A percentile compares a stretch with the other conserved stretches of the same genome.
phyloP scores from a whole-genome alignment of 1,140 invertebrate species.

The Drosophila varians region DNA sequence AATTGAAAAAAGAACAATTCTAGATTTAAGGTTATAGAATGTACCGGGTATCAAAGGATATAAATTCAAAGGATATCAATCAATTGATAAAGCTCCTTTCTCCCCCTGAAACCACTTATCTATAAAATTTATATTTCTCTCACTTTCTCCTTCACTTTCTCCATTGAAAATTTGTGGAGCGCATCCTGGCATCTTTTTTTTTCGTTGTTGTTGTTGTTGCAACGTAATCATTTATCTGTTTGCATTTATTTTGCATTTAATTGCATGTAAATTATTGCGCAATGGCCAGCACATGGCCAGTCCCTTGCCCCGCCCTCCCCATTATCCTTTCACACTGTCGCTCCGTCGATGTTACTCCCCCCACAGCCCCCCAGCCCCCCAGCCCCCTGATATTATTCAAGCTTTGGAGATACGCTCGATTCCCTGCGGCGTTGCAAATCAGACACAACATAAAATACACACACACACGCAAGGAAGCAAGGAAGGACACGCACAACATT shows the following conservation, averaged over 20 bases:
- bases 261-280: constrained; percentile 76
- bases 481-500: not conserved
- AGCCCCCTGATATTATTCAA: not conserved
- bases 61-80: too few species aligned
- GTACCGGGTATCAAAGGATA: too few species aligned
- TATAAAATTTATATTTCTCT: too few species aligned
- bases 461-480: not conserved
- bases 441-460: constrained; percentile 23
- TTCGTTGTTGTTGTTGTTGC: not conserved
- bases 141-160: not conserved
- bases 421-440: constrained; percentile 53
- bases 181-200: too few species aligned
- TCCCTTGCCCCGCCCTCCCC: constrained; percentile 11
- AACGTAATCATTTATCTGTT: constrained; percentile 37
- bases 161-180: too few species aligned
- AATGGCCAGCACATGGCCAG: constrained; percentile 32
- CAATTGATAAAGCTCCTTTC: too few species aligned
- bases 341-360: not conserved
- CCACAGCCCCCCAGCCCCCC: not conserved
- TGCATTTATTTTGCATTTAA: constrained; percentile 64
- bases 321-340: not conserved
- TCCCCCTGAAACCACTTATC: too few species aligned
- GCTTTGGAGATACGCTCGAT: constrained; percentile 13
- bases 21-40: too few species aligned
- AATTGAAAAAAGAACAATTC: too few species aligned